Base-by-base conservation (phyloP, 2,113 vertebrate genomes). In the Salvelinus namaycush region DNA sequence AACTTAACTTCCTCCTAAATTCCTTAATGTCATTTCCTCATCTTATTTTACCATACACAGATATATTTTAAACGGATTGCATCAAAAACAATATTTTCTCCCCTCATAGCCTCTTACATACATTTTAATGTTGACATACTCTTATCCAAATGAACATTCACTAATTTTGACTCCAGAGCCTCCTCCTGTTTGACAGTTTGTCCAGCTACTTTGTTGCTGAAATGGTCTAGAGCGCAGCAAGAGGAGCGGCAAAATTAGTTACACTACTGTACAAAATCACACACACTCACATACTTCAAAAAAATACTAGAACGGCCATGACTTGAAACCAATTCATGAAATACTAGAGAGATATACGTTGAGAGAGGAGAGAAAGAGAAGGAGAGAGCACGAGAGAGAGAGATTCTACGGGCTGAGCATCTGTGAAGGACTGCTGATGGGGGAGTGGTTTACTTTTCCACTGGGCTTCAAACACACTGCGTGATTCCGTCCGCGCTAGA, bases 371-470 rank as follows among this genome's bases (percentile, higher is more conserved):
- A 48, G 22, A 31, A 9, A 67, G 65, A 67, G 26, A 31, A 26
- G 11, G 24, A 67, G 26, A 31, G 26, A 66, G 26, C 6, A 24
- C 29, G 24, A 27, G 24, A 67, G 24, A 66, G 22, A 27, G 24
- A 67, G 11, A 67, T 22, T 22, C 8, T 22, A n/a, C n/a, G 8
- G 18, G 59, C 20, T 62, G 59, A 13, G n/a, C n/a, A 24, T 62
- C 59, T 22, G 7, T 62, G 20, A 60, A 31, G 80, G 82, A 70
- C 83, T 66, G 84, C 83, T 81, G 84, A 81, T 73, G 87, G 78
- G 77, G 86, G 83, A 88, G 86, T 81, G 81, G 78, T 72, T 39
- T 54, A 80, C 80, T 84, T 78, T 64, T 81, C 16, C 48, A 51
- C 34, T 31, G 48, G 69, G 69, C 48, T 39, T 51, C 44, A 24